Conservation (phyloP, 2,113 vertebrate species). For the Engystomops pustulosus region DNA sequence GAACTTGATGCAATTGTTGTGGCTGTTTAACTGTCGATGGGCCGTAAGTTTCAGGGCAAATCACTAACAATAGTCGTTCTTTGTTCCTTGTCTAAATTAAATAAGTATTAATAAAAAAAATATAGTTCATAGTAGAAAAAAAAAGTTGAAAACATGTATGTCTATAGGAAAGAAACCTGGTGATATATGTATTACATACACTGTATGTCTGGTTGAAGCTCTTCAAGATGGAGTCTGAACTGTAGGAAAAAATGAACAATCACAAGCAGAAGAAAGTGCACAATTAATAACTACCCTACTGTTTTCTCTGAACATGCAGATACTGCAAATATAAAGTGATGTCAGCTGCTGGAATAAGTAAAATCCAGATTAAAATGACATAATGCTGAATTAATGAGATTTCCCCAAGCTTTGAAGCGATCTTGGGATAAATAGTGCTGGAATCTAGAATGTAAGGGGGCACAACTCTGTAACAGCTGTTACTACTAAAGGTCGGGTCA, state of each 20-base stretch:
- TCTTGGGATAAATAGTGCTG: constrained; percentile 43
- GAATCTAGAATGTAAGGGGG: constrained; percentile 59
- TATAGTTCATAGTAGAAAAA: no score
- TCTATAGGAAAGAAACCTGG: no score
- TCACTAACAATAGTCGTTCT: no score
- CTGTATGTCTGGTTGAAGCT: no score
- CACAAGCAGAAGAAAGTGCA: not conserved
- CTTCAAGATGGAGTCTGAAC: not conserved
- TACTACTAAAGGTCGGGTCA: constrained; percentile 48
- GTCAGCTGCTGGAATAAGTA: constrained; percentile 54
- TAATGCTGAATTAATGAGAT: constrained; percentile 60
- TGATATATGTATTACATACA: no score
- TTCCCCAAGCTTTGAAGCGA: constrained; percentile 56
- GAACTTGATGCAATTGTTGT: no score
- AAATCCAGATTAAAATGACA: constrained; percentile 58
- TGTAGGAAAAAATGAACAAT: not conserved
- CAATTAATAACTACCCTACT: constrained; percentile 10
- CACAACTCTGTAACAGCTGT: constrained; percentile 57
- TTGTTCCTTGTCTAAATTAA: no score
- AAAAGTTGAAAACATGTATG: no score
- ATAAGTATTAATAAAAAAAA: no score
- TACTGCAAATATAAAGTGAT: constrained; percentile 32
- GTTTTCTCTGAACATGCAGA: constrained; percentile 12
- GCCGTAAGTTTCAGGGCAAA: no score
- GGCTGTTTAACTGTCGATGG: no score